phyloP scores from a whole-genome alignment of 2,888 invertebrate genomes.

The Psococerastis gibbosa region DNA sequence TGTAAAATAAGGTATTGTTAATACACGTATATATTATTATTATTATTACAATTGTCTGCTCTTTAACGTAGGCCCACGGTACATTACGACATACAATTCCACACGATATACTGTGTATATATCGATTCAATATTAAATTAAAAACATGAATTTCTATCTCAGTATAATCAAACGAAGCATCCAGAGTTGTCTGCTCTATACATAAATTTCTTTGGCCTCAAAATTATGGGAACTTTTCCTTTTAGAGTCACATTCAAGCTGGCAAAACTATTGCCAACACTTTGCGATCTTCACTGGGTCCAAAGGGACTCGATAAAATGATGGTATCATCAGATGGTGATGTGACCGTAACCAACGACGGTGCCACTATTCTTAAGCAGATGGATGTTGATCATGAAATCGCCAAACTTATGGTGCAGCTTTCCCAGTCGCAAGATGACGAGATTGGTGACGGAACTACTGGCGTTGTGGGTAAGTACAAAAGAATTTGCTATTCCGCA shows the following conservation, averaged over 20 bases:
- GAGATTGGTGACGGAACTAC: constrained; percentile 99
- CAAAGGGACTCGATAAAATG: constrained; percentile 94
- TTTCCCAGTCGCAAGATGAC: constrained; percentile 97
- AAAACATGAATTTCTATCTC: too few relatives aligned
- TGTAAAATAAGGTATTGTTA: too few relatives aligned
- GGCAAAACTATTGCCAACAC: constrained; percentile 81
- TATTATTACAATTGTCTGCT: too few relatives aligned
- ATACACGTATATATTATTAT: too few relatives aligned
- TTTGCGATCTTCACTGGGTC: constrained; percentile 84
- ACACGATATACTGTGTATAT: too few relatives aligned
- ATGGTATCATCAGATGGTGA: constrained; percentile 95
- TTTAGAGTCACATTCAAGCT: constrained; percentile 94
- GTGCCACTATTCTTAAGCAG: constrained; percentile 94
- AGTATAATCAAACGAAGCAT: constrained; percentile 11
- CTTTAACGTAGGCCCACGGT: too few relatives aligned
- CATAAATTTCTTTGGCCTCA: too few relatives aligned
- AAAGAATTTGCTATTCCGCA: background rate
- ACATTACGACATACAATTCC: too few relatives aligned
- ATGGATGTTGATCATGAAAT: constrained; percentile 99
- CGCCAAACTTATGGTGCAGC: constrained; percentile 91
- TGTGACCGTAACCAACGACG: constrained; percentile 95
- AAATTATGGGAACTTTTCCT: constrained; percentile 19
- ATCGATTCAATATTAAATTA: too few relatives aligned
- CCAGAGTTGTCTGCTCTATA: constrained; percentile 18
- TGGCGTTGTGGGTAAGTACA: constrained; percentile 61